phyloP scores from a whole-genome alignment of 2,888 invertebrate species.

The Mythimna loreyi region DNA sequence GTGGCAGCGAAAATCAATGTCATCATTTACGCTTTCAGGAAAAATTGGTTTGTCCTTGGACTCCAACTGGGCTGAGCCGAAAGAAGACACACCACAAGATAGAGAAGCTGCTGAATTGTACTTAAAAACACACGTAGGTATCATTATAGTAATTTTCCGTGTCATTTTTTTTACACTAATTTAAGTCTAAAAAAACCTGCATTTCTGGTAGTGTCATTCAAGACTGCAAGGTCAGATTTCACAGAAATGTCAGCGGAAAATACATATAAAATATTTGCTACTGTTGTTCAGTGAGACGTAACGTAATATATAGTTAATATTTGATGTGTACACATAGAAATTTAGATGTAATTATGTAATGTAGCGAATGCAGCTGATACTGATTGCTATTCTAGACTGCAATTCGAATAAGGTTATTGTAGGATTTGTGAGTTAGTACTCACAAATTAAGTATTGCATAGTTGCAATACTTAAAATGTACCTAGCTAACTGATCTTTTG shows the following conservation, averaged over 20 bases:
- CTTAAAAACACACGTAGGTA: slow-evolving; percentile 91
- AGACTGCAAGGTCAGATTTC: slow-evolving; percentile 24
- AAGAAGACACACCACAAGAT: slow-evolving; percentile 87
- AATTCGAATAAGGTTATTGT: slow-evolving; percentile 8
- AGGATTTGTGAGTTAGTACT: too few species aligned
- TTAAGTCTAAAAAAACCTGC: slow-evolving; percentile 19
- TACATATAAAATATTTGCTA: background rate
- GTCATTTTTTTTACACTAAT: slow-evolving; percentile 9
- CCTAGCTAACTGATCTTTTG: background rate
- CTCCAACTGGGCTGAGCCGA: slow-evolving; percentile 92
- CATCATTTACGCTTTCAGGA: slow-evolving; percentile 77
- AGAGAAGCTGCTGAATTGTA: slow-evolving; percentile 91
- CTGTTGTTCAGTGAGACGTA: slow-evolving; percentile 2
- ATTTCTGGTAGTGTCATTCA: slow-evolving; percentile 4
- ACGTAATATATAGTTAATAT: slow-evolving; percentile 10
- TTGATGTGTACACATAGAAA: slow-evolving; percentile 14
- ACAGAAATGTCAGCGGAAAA: slow-evolving; percentile 13
- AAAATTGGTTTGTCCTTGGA: slow-evolving; percentile 92
- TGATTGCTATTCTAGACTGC: slow-evolving; percentile 19
- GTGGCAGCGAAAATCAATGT: background rate
- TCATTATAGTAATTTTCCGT: background rate
- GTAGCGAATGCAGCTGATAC: slow-evolving; percentile 9
- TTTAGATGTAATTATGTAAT: slow-evolving; percentile 9
- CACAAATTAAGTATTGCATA: too few species aligned
- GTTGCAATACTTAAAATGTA: background rate